Base-by-base conservation (phyloP, 2,797 vertebrate species). In the Phylloscopus collybita region DNA sequence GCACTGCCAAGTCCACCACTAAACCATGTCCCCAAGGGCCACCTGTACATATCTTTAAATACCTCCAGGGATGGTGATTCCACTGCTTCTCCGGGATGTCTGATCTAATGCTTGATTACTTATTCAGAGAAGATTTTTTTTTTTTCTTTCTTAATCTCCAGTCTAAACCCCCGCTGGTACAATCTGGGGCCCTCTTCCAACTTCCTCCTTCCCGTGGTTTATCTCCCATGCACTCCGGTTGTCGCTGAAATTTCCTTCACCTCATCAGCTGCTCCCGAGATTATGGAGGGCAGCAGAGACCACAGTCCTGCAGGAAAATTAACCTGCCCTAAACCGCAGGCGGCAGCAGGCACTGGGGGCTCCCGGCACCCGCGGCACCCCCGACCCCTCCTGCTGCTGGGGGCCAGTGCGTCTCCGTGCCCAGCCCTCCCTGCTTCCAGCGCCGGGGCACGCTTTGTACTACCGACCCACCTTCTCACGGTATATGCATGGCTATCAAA, bases 371-470 rank as follows among this genome's bases (percentile, higher is more conserved):
- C 13, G 44, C 20, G 53, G 30, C 22, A 42, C 3, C 26, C 5
- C 16, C 10, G 5, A 47, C 29, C 18, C 16, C 40, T 1, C 56
- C 65, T 25, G 56, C 73, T 70, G 20, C 49, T 10, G 47, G 6
- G 44, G 10, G 2, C 20, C 40, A 9, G n/a, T 2, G 54, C 29
- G 2, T 9, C 42, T 22, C 49, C 17, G 11, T 9, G 45, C 34
- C 57, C 69, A 42, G 61, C 40, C 22, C 11, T 9, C 62, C 40
- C 27, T 5, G 56, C 56, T 14, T 36, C 19, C 49, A 27, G 47
- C 30, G 5, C 4, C 22, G 15, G 21, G 19, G 3, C 1, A 10
- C 5, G 3, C 49, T 50, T 44, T 8, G 9, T 7, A 4, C 16
- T 13, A 11, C 50, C 25, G 25, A 56, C 36, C 6, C 21, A n/a